These are phyloP conservation scores for Hyperoplus immaculatus DNA, from an alignment of 2,797 vertebrate genomes.

Conservation along the genomic window DNA sequence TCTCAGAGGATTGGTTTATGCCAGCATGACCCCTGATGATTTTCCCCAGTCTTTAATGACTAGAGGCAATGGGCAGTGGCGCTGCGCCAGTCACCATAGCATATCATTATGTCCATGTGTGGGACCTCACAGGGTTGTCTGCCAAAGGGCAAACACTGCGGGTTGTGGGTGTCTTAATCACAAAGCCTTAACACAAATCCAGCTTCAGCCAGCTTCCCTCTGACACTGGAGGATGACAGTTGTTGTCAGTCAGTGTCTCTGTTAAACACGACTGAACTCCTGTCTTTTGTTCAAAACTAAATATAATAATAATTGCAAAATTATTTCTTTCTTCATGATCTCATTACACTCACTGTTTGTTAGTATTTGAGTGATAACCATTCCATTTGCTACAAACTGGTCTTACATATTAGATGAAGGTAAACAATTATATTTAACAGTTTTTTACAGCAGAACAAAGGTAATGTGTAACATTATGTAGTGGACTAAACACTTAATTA, in stretches of 20 bases:
- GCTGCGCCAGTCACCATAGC: slow-evolving; percentile 49
- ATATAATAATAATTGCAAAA: slow-evolving; percentile 5
- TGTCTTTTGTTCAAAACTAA: background rate
- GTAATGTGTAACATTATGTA: background rate
- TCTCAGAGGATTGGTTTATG: slow-evolving; percentile 54
- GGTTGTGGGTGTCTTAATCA: slow-evolving; percentile 73
- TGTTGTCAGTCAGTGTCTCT: slow-evolving; percentile 42
- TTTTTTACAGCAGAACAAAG: background rate
- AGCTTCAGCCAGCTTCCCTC: slow-evolving; percentile 47
- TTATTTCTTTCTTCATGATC: background rate
- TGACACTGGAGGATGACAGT: slow-evolving; percentile 37
- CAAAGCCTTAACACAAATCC: slow-evolving; percentile 62
- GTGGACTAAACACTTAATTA: background rate
- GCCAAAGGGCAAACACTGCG: slow-evolving; percentile 66
- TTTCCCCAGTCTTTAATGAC: slow-evolving; percentile 66
- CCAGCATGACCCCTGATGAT: slow-evolving; percentile 57
- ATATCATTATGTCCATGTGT: slow-evolving; percentile 69
- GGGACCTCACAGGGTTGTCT: slow-evolving; percentile 63
- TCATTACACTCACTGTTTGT: background rate
- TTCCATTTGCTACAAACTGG: background rate
- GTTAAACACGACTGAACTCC: slow-evolving; percentile 42
- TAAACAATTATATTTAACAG: background rate
- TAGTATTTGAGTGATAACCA: background rate
- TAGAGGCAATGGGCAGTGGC: slow-evolving; percentile 64
- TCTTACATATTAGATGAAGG: background rate